phyloP scores from a whole-genome alignment of 2,888 invertebrate genomes.

The Perizoma affinitatum region DNA sequence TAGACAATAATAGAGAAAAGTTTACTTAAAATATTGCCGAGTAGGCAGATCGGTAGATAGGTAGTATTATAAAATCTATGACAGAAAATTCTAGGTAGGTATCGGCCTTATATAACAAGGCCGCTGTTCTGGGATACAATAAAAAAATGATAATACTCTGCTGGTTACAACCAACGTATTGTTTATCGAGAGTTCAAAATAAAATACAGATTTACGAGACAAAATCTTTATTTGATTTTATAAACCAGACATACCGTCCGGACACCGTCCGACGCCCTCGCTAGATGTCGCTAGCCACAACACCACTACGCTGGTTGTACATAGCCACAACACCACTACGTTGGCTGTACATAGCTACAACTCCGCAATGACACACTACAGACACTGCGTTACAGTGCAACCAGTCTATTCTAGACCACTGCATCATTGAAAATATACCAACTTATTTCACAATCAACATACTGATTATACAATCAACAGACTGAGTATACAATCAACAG shows the following conservation, averaged over 20 bases:
- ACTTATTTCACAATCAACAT: not conserved
- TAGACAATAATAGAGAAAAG: no score
- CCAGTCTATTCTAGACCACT: slow-evolving; percentile 10
- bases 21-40: no score
- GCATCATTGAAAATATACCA: slow-evolving; percentile 1
- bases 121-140: no score
- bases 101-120: no score
- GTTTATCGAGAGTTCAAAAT: not conserved
- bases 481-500: not conserved
- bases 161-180: no score
- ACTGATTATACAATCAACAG: no score
- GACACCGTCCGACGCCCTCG: slow-evolving; percentile 29
- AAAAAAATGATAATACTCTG: no score
- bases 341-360: slow-evolving; percentile 18
- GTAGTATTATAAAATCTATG: no score
- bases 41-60: no score
- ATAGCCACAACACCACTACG: slow-evolving; percentile 22
- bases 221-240: slow-evolving; percentile 68
- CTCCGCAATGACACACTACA: slow-evolving; percentile 26
- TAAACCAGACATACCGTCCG: slow-evolving; percentile 48
- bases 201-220: slow-evolving; percentile 42
- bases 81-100: no score
- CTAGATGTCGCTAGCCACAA: slow-evolving; percentile 29
- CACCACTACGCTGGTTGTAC: slow-evolving; percentile 20
- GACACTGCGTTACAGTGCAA: slow-evolving; percentile 16